These are phyloP conservation scores for Echinops telfairi DNA, from an alignment of 2,113 vertebrate species.

Conservation along the genomic window DNA sequence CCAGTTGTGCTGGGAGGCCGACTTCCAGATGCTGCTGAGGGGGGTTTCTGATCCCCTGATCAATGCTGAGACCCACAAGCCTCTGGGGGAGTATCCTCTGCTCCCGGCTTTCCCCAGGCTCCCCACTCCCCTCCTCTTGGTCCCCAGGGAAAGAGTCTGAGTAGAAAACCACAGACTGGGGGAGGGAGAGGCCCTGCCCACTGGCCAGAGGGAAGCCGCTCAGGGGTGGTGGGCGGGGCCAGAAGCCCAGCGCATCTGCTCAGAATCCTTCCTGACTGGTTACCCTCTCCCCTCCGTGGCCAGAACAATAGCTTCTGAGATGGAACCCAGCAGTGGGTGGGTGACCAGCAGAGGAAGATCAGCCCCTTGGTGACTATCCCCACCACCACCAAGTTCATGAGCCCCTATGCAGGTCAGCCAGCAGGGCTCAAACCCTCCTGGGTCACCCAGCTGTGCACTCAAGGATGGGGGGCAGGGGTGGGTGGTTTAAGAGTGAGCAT, in stretches of 20 bases:
- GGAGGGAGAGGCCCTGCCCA: constrained; percentile 34
- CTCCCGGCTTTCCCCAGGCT: neutral
- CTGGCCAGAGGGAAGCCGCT: neutral
- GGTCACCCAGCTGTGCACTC: neutral
- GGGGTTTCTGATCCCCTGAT: constrained; percentile 62
- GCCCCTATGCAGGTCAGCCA: constrained; percentile 20
- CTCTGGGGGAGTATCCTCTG: constrained; percentile 66
- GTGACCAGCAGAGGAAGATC: constrained; percentile 27
- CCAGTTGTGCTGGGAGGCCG: constrained; percentile 52
- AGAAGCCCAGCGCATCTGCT: neutral
- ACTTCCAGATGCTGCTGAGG: constrained; percentile 23
- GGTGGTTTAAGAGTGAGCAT: neutral
- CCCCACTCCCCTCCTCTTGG: neutral
- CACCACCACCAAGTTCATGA: rapidly evolving
- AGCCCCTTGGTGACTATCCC: neutral
- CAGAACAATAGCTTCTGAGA: constrained; percentile 61
- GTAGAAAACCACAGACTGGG: neutral
- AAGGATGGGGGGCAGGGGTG: no score
- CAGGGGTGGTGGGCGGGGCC: neutral
- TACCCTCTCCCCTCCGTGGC: constrained; percentile 67
- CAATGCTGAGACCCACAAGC: constrained; percentile 59
- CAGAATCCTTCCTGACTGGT: neutral
- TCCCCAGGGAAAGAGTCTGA: neutral
- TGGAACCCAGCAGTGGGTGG: neutral
- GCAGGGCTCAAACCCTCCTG: neutral